Base-by-base conservation (phyloP, 2,888 invertebrate genomes). In the Chaitophorus viminalis region DNA sequence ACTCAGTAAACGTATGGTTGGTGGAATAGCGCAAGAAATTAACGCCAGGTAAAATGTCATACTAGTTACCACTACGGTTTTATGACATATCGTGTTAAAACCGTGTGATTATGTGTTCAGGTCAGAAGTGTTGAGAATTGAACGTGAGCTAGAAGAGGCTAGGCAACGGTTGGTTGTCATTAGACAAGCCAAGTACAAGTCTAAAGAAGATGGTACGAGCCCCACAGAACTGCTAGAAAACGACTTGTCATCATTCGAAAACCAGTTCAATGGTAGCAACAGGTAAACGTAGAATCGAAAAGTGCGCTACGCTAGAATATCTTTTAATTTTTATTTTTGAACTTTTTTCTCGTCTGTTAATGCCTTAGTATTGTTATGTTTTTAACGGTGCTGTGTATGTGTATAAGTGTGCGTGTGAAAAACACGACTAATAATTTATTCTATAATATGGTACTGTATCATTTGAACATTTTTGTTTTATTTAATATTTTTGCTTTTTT, bases 1-100 rank as follows among this genome's bases (percentile, higher is more conserved):
- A 90, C 94, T 99, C 89, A 97, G 98, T 92, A 94, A 96, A 52
- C 93, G 96, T 82, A 98, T 98, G 96, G 99, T 99, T 33, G 98
- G 98, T 78, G 98, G 90, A 18, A 98, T 99, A 91, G 98, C 98
- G 14, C 98, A 99, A 92, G 98, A 98, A 93, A 97, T 98, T 89
- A 95, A 97, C 90, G 97, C 97, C 21, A 94, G 96, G 93, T 94
- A 91, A 31, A 25, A 60, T 60, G 14, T 75, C 6, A 90, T 18
- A 90, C 77, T 93, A 29, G 18, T 25, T 21, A 14, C n/a, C n/a
- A n/a, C n/a, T 46, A 36, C 18, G 9, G 21, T 78, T 78, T 46
- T 6, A 46, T 31, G 18, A 60, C 18, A 11, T 52, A 31, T 21
- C 18, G 9, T 29, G 4, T 31, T 25, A 68, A n/a, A 25, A 25